phyloP scores from a whole-genome alignment of 2,113 vertebrate species.

The Dromiciops gliroides region DNA sequence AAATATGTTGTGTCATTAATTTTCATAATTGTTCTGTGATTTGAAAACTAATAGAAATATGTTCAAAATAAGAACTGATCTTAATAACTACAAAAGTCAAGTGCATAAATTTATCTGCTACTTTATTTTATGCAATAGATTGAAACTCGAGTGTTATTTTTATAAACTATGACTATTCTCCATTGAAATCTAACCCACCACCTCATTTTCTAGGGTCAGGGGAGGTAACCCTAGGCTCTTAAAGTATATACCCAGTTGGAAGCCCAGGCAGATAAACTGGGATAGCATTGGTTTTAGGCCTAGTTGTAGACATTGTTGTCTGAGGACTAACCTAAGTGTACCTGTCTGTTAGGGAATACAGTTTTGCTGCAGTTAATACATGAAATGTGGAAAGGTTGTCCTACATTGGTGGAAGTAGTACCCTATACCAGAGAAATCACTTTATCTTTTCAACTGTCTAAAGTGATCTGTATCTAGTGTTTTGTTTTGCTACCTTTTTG shows the following conservation, averaged over 20 bases:
- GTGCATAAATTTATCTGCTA: slow-evolving; percentile 68
- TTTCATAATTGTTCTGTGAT: slow-evolving; percentile 69
- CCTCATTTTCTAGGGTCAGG: slow-evolving; percentile 48
- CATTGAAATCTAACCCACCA: slow-evolving; percentile 63
- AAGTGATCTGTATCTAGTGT: background rate
- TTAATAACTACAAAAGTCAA: slow-evolving; percentile 62
- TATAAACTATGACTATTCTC: slow-evolving; percentile 76
- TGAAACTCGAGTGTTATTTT: slow-evolving; percentile 75
- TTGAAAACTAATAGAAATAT: slow-evolving; percentile 70
- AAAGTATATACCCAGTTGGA: background rate
- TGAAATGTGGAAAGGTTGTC: background rate
- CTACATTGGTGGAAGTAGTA: background rate
- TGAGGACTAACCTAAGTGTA: background rate
- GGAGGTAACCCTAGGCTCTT: background rate
- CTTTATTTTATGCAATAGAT: slow-evolving; percentile 63
- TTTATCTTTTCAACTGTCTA: background rate
- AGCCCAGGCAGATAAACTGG: background rate
- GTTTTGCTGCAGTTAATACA: background rate
- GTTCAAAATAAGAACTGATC: slow-evolving; percentile 67
- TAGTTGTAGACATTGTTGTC: background rate
- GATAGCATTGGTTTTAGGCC: background rate
- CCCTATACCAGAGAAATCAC: background rate
- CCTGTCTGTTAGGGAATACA: background rate
- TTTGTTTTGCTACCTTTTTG: background rate
- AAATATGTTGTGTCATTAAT: slow-evolving; percentile 68